A percentile compares a stretch with the other conserved stretches of the same genome.
phyloP scores from a whole-genome alignment of 2,888 invertebrate genomes.

The Crossocerus cetratus region DNA sequence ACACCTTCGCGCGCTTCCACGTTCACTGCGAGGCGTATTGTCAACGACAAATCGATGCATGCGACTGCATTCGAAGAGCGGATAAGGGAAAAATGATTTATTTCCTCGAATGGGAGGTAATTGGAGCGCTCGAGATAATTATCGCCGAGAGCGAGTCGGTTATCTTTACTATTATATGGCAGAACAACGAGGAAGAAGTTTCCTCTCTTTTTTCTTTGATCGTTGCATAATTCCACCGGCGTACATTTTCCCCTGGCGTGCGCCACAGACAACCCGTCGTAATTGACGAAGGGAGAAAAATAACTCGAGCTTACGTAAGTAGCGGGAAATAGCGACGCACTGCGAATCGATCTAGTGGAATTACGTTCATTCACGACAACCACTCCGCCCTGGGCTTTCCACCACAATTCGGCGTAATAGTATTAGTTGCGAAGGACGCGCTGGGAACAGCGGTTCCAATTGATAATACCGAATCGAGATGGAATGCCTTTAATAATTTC shows the following conservation, averaged over 20 bases:
- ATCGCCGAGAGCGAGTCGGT: too few relatives aligned
- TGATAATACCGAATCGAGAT: background rate
- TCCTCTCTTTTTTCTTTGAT: too few relatives aligned
- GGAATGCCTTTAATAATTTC: conserved; percentile 17
- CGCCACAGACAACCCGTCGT: background rate
- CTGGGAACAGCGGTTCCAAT: background rate
- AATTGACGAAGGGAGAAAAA: conserved; percentile 12
- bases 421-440: conserved; percentile 7
- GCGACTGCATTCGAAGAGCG: too few relatives aligned
- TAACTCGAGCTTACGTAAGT: conserved; percentile 22
- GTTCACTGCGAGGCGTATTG: too few relatives aligned
- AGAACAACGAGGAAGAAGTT: too few relatives aligned
- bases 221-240: too few relatives aligned
- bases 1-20: background rate
- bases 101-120: too few relatives aligned
- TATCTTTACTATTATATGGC: too few relatives aligned
- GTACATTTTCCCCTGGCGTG: background rate
- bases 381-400: background rate
- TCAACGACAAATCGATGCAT: too few relatives aligned
- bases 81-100: too few relatives aligned
- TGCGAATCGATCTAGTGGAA: conserved; percentile 13
- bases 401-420: conserved; percentile 1
- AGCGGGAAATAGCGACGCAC: conserved; percentile 30
- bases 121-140: too few relatives aligned
- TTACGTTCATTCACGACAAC: conserved; percentile 23